These are phyloP conservation scores for Todiramphus chloris DNA, from an alignment of 2,113 vertebrate species.

Conservation along the genomic window DNA sequence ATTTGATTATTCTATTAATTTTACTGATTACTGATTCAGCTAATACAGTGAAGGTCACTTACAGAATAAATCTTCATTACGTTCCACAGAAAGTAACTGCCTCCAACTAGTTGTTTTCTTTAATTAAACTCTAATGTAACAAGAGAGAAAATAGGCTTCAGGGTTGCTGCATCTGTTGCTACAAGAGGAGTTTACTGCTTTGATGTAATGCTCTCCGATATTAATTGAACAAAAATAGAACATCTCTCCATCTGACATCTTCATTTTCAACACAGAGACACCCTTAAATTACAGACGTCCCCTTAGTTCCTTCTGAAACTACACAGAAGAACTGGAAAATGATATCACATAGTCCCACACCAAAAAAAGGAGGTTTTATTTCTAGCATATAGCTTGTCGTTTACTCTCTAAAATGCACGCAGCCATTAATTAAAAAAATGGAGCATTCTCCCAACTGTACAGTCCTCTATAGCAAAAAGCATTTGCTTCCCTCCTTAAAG, in stretches of 20 bases:
- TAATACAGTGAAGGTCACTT: slow-evolving; percentile 88
- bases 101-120: slow-evolving; percentile 86
- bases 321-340: neutral
- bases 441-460: neutral
- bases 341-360: neutral
- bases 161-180: slow-evolving; percentile 62
- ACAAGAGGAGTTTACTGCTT: slow-evolving; percentile 40
- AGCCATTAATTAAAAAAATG: neutral
- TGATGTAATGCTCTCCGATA: slow-evolving; percentile 40
- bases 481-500: slow-evolving; percentile 1
- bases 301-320: neutral
- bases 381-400: neutral
- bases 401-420: neutral
- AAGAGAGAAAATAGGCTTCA: slow-evolving; percentile 76
- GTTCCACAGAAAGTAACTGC: slow-evolving; percentile 81
- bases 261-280: slow-evolving; percentile 10
- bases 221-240: slow-evolving; percentile 60
- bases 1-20: slow-evolving; percentile 95
- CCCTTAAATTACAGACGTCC: neutral
- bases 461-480: neutral
- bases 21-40: slow-evolving; percentile 84
- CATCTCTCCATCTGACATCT: slow-evolving; percentile 32
- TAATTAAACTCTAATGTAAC: slow-evolving; percentile 89
- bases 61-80: slow-evolving; percentile 90
- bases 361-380: neutral